Base-by-base conservation (phyloP, 2,888 invertebrate species). In the Trichacis sp. region DNA sequence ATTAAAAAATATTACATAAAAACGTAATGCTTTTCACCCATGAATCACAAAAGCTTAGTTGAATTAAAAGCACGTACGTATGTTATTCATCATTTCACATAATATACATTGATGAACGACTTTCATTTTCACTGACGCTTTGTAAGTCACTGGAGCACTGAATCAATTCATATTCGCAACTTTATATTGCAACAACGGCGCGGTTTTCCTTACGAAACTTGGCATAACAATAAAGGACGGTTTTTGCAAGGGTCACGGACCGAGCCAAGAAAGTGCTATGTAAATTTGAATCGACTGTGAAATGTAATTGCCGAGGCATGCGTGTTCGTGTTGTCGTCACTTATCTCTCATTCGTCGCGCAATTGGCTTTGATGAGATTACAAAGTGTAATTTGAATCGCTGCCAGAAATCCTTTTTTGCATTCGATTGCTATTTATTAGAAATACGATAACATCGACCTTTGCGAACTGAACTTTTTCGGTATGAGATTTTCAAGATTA, bases 121-220 rank as follows among this genome's bases (percentile, higher is more conserved):
- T 63, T 63, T 63, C 63, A 57, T 46, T 46, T 46, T 46, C 46
- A 24, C 63, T 57, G 63, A 63, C 57, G 49, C 38, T 53, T 49
- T 9, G 53, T 49, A 53, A 63, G 57, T 57, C 53, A 20, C 49
- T 14, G 24, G 53, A 53, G 43, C 58, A 64, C 47, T 54, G 42
- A 58, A 64, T 50, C 54, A 58, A 58, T 58, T 55, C 50, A 58
- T 58, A 53, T 54, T 57, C 36, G 50, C 46, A 38, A 40, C 45
- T 38, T 49, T 52, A 40, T 18, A 36, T 63, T 63, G 43, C 57
- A 49, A 57, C 47, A 63, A 48, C 62, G 29, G n/a, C 50, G 54
- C 46, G 53, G 47, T 54, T 58, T 58, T 64, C 38, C 40, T 63
- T 58, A 54, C 38, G 58, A 58, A 58, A 58, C 50, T 19, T 29